A percentile compares a stretch with the other conserved stretches of the same genome.
Conservation (phyloP, 2,888 invertebrate genomes). For the Asteroscopus sphinx region DNA sequence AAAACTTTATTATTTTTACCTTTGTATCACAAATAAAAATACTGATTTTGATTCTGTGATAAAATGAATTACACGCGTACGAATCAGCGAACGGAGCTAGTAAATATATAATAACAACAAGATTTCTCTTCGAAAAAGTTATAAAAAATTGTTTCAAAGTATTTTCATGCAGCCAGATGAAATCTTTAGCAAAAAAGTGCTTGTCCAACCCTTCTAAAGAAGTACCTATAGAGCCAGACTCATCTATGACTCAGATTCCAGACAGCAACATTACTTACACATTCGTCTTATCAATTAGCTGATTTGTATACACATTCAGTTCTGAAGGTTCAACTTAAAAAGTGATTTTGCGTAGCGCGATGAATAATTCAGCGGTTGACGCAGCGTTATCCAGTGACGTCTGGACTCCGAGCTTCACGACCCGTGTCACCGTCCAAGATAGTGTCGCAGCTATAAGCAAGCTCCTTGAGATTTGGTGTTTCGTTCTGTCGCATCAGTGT, state of each 20-base stretch:
- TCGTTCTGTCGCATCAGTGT: constrained; percentile 44
- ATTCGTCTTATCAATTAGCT: constrained; percentile 44
- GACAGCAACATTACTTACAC: constrained; percentile 16
- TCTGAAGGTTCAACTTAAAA: constrained; percentile 53
- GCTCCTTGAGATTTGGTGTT: constrained; percentile 40
- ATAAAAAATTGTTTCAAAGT: too few species aligned
- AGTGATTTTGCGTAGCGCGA: constrained; percentile 56
- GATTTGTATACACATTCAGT: constrained; percentile 45
- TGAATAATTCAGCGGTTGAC: constrained; percentile 67
- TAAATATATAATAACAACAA: too few species aligned
- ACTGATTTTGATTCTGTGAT: too few species aligned
- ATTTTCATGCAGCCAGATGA: too few species aligned
- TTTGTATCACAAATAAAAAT: too few species aligned
- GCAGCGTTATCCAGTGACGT: constrained; percentile 51
- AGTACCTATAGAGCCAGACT: constrained; percentile 1
- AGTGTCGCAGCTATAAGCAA: constrained; percentile 34
- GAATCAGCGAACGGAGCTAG: too few species aligned
- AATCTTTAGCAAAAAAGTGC: too few species aligned
- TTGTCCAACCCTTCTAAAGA: not conserved
- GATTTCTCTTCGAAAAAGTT: too few species aligned
- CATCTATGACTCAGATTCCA: constrained; percentile 21
- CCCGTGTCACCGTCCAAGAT: constrained; percentile 55
- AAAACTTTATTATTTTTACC: too few species aligned
- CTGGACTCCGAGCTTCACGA: constrained; percentile 46
- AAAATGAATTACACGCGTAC: too few species aligned